These are phyloP conservation scores for Bembecia ichneumoniformis DNA, from an alignment of 2,888 invertebrate species.

Conservation along the genomic window DNA sequence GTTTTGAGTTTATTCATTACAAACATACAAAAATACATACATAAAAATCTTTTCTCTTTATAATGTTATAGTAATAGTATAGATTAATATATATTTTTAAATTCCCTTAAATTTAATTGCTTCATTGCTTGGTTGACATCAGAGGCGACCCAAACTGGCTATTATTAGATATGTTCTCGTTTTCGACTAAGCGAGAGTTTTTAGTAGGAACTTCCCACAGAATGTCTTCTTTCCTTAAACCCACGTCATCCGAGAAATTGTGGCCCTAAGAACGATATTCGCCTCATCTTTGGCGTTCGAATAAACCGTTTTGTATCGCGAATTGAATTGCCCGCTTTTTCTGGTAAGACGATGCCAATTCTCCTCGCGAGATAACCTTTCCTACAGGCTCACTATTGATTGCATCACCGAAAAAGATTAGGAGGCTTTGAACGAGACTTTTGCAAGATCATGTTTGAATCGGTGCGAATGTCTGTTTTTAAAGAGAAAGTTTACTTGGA, in stretches of 20 bases:
- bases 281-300: conserved; percentile 42
- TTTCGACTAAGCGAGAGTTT: neutral
- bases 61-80: too few species aligned
- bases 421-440: neutral
- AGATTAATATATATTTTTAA: too few species aligned
- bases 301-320: conserved; percentile 61
- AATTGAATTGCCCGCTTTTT: conserved; percentile 43
- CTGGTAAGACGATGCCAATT: neutral
- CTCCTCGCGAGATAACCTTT: neutral
- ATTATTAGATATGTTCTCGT: too few species aligned
- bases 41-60: too few species aligned
- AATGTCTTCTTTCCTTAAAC: conserved; percentile 30
- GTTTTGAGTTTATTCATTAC: too few species aligned
- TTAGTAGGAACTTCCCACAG: conserved; percentile 10
- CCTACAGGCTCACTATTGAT: neutral
- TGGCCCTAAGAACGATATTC: conserved; percentile 34
- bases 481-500: too few species aligned
- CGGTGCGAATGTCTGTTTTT: too few species aligned
- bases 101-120: too few species aligned
- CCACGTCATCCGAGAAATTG: conserved; percentile 47
- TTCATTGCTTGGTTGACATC: too few species aligned
- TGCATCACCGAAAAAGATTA: neutral
- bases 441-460: too few species aligned
- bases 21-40: too few species aligned
- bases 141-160: too few species aligned